Base-by-base conservation (phyloP, 2,113 vertebrate species). In the Aegotheles bennettii region DNA sequence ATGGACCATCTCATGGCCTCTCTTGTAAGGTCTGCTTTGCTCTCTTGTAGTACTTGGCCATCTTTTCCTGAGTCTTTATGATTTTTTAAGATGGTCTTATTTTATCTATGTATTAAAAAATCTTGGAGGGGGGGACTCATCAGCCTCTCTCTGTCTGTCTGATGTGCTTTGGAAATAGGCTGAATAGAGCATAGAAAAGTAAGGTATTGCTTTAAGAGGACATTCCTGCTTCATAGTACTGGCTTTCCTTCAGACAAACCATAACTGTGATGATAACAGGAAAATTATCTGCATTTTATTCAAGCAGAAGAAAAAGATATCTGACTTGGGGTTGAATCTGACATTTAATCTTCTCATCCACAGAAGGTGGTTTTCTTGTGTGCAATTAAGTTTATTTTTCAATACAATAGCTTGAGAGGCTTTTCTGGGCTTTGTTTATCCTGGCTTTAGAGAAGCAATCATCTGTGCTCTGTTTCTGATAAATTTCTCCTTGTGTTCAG, bases 381-480 rank as follows among this genome's bases (percentile, higher is more conserved):
- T 53, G 89, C 71, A 61, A 43, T 95, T 79, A 93, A 82, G 84
- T 97, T 97, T 97, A 86, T 97, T 97, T 97, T 97, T 81, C 57
- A 90, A 73, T 94, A 68, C 74, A 31, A 3, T 40, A 54, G 33
- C 57, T 95, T 87, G 88, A 96, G 94, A 97, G 84, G 26, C 63
- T 87, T 95, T 94, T 95, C 94, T 94, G 92, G 75, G 40, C 91
- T 97, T 97, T 96, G 90, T 97, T 98, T 97, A 92, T 95, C 68
- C 94, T 96, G 92, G 89, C 94, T 95, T 87, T 68, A 63, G 54
- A 90, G 83, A 94, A 93, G 56, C 61, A 74, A 77, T 93, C 90
- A 77, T 48, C 23, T 96, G 92, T 93, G 94, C 50, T 96, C 95
- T 97, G 95, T 96, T 98, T 97, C 95, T 97, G 95, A 98, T 97